Conservation (phyloP, 2,888 invertebrate genomes). For the Xylocampa areola region DNA sequence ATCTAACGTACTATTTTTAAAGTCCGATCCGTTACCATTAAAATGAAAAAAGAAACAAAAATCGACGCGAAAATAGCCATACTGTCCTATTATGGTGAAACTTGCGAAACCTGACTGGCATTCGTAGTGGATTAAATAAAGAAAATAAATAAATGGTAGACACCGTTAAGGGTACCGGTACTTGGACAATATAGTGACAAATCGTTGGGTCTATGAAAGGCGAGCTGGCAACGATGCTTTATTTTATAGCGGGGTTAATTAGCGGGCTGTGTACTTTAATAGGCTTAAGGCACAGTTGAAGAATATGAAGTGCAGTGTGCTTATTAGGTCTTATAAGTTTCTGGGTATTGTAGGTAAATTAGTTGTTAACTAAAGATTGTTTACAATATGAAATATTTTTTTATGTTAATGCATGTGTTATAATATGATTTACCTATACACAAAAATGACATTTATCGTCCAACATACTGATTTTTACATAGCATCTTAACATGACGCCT, state of each 20-base stretch:
- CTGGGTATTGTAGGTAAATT: too few species aligned
- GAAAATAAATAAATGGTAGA: slow-evolving; percentile 62
- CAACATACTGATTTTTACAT: too few species aligned
- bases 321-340: too few species aligned
- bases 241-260: slow-evolving; percentile 36
- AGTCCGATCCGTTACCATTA: slow-evolving; percentile 57
- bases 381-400: too few species aligned
- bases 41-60: slow-evolving; percentile 53
- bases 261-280: slow-evolving; percentile 20
- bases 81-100: slow-evolving; percentile 60
- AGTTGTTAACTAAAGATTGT: too few species aligned
- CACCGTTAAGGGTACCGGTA: slow-evolving; percentile 77
- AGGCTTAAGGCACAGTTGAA: slow-evolving; percentile 19
- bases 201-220: slow-evolving; percentile 55
- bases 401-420: too few species aligned
- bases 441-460: too few species aligned
- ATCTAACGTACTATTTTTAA: slow-evolving; percentile 53
- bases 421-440: too few species aligned
- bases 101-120: slow-evolving; percentile 59
- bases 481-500: too few species aligned
- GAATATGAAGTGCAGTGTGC: slow-evolving; percentile 1
- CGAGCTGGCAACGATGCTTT: slow-evolving; percentile 10
- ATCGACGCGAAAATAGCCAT: slow-evolving; percentile 47
- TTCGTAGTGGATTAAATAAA: slow-evolving; percentile 68
- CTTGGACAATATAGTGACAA: slow-evolving; percentile 69